Evolutionary conservation across 2,888 invertebrate species (phyloP).

Genomic region (Leucoma salicis): DNA sequence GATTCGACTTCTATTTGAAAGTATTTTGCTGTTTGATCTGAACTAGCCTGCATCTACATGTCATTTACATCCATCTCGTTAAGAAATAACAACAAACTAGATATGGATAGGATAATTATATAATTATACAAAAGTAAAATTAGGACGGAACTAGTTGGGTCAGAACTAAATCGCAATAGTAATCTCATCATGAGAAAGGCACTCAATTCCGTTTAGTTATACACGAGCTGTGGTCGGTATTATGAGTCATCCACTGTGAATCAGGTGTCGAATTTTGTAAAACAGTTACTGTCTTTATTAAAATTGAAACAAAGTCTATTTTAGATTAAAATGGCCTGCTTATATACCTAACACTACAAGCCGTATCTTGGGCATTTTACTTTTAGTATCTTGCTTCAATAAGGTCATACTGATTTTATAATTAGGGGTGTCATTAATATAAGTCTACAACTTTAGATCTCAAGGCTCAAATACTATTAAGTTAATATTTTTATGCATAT

Average conservation of each 20-base stretch:
- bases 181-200: slow-evolving; percentile 29
- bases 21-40: slow-evolving; percentile 21
- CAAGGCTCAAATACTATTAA: no score
- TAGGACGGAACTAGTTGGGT: slow-evolving; percentile 19
- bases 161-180: slow-evolving; percentile 21
- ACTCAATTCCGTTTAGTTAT: slow-evolving; percentile 24
- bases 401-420: slow-evolving; percentile 26
- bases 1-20: slow-evolving; percentile 17
- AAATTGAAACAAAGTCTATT: slow-evolving; percentile 21
- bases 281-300: slow-evolving; percentile 21
- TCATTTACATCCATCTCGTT: no score
- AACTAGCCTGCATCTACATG: neutral
- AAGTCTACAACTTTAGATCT: no score
- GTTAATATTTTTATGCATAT: no score
- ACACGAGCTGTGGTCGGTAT: slow-evolving; percentile 23
- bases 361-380: slow-evolving; percentile 29
- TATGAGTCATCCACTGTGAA: slow-evolving; percentile 34
- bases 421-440: slow-evolving; percentile 17
- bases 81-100: slow-evolving; percentile 22
- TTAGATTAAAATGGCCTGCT: slow-evolving; percentile 12
- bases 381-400: slow-evolving; percentile 25
- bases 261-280: slow-evolving; percentile 21
- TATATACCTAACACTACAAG: slow-evolving; percentile 9
- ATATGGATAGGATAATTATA: slow-evolving; percentile 10
- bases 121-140: slow-evolving; percentile 18